Conservation (phyloP, 2,797 vertebrate genomes). For the Sylvia borin region DNA sequence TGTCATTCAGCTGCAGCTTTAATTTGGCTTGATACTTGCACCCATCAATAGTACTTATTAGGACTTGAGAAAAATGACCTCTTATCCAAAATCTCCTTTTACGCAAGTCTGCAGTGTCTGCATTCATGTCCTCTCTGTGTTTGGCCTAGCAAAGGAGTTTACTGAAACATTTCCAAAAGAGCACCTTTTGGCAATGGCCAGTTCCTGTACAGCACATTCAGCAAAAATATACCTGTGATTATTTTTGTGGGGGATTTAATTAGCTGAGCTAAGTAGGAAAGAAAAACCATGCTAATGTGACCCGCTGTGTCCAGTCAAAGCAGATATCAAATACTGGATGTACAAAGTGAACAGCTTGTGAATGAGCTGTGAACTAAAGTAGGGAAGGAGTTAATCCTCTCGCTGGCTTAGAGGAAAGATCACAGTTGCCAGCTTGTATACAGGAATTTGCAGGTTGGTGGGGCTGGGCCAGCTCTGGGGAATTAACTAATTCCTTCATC, state of each 20-base stretch:
- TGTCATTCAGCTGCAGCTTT: not conserved
- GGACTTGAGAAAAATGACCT: not conserved
- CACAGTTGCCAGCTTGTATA: conserved; percentile 62
- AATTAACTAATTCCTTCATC: conserved; percentile 71
- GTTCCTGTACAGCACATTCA: not conserved
- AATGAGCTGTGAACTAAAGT: conserved; percentile 42
- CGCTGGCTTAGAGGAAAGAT: conserved; percentile 63
- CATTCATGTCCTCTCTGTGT: not conserved
- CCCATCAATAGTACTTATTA: not conserved
- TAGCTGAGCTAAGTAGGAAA: not conserved
- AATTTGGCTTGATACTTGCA: not conserved
- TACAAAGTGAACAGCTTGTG: conserved; percentile 59
- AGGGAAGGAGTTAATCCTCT: conserved; percentile 69
- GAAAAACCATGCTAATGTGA: accelerated
- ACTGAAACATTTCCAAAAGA: not conserved
- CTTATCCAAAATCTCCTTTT: not conserved
- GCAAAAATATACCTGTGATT: not conserved
- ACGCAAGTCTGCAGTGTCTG: not conserved
- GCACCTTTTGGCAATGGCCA: not conserved
- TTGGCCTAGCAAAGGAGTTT: not conserved
- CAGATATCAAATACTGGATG: not conserved
- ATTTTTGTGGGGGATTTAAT: not conserved
- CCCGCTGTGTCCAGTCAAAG: not conserved
- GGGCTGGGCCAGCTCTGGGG: conserved; percentile 60
- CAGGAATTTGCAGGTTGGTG: conserved; percentile 67